Evolutionary conservation across 2,888 invertebrate genomes (phyloP).

Genomic region (Ptychoptera albimana): DNA sequence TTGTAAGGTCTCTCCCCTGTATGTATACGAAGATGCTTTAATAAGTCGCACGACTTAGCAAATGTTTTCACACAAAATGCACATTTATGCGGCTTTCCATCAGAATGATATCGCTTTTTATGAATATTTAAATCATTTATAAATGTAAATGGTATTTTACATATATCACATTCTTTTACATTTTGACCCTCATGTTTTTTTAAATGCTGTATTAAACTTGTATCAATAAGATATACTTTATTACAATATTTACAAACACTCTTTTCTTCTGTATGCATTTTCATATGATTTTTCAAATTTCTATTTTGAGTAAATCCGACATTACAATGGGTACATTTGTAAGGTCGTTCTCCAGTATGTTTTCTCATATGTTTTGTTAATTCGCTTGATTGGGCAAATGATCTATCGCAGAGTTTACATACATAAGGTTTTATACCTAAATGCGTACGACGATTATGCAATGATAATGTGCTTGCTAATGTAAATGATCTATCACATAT

Average conservation of each 20-base stretch:
- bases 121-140: constrained; percentile 3
- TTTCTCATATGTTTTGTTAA: constrained; percentile 5
- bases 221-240: constrained; percentile 2
- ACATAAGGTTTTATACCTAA: constrained; percentile 5
- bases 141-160: constrained; percentile 6
- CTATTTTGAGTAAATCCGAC: constrained; percentile 2
- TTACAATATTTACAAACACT: constrained; percentile 7
- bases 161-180: not conserved
- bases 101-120: constrained; percentile 2
- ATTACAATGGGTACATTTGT: constrained; percentile 4
- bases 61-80: constrained; percentile 1
- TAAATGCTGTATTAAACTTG: constrained; percentile 5
- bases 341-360: constrained; percentile 3
- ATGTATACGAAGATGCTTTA: constrained; percentile 3
- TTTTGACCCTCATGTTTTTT: constrained; percentile 6
- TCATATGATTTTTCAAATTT: constrained; percentile 6
- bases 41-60: constrained; percentile 2
- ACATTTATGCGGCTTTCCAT: not conserved
- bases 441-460: constrained; percentile 6
- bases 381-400: constrained; percentile 7
- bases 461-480: constrained; percentile 3
- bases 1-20: constrained; percentile 5
- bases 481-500: constrained; percentile 7
- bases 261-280: constrained; percentile 6
- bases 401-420: constrained; percentile 2